Evolutionary conservation across 1,140 invertebrate species (phyloP).

Genomic region (Penaeus vannamei): DNA sequence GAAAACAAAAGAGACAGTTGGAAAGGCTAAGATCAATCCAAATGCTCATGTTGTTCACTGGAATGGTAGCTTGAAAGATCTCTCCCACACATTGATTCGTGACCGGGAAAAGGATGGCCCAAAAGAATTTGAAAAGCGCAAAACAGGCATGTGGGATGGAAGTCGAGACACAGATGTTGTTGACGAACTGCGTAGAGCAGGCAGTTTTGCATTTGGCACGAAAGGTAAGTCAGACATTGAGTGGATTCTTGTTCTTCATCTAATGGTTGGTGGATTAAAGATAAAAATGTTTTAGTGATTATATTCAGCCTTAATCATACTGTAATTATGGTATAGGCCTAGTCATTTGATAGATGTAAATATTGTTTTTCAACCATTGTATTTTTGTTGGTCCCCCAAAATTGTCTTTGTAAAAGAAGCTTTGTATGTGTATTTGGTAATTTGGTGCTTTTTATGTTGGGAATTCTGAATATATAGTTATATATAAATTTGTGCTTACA

Average conservation of each 20-base stretch:
- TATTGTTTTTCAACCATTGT: too few relatives aligned
- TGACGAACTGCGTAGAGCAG: constrained; percentile 52
- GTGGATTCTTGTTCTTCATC: background rate
- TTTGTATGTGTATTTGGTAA: background rate
- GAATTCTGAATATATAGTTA: background rate
- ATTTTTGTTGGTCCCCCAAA: too few relatives aligned
- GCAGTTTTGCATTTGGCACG: constrained; percentile 47
- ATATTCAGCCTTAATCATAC: background rate
- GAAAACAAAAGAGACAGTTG: constrained; percentile 48
- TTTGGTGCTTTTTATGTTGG: background rate
- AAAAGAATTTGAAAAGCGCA: constrained; percentile 3
- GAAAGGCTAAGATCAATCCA: constrained; percentile 43
- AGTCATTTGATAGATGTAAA: too few relatives aligned
- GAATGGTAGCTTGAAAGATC: constrained; percentile 40
- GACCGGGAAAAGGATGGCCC: background rate
- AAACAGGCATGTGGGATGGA: constrained; percentile 47
- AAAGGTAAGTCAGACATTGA: constrained; percentile 37
- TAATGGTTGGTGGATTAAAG: background rate
- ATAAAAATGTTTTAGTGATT: background rate
- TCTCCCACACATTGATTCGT: constrained; percentile 16
- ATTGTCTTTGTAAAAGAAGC: background rate
- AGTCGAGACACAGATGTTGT: constrained; percentile 40
- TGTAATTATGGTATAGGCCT: too few relatives aligned
- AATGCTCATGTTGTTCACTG: constrained; percentile 20
- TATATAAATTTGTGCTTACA: background rate